Base-by-base conservation (phyloP, 1,140 invertebrate genomes). In the Lerema accius region DNA sequence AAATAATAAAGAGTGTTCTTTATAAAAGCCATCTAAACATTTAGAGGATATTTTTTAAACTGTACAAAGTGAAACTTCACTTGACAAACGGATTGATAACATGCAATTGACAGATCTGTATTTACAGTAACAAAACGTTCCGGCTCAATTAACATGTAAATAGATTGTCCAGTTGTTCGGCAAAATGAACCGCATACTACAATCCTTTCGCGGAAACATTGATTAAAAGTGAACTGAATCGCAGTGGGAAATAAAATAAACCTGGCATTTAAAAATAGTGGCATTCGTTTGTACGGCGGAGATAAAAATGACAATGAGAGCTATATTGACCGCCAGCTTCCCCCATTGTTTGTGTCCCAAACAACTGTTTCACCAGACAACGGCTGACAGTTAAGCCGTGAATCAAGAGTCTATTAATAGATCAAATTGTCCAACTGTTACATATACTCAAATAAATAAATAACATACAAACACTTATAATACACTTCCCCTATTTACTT, bases 221-320 rank as follows among this genome's bases (percentile, higher is more conserved):
- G 40, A 46, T 60, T 60, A 49, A 60, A 49, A 26, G 32, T 60
- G 58, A 60, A 40, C 58, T 60, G 58, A 39, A 60, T 60, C 45
- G 39, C 45, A 16, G 11, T 10, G 49, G 35, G 32, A 60, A 60
- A 60, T 60, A 40, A 60, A 60, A 60, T 60, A 60, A 60, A 60
- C 13, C 32, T 40, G 16, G 17, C 58, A 49, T 60, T 60, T 60
- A 60, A 60, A 60, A 60, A 55, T 48, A 49, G 17, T 60, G 45
- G 15, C n/a, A 11, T 59, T 46, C 26, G 17, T 59, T 59, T 59
- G 56, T 59, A 49, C 58, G 16, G 15, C n/a, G 35, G 45, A 60
- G 45, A 60, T 60, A 60, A 60, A 60, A 39, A 60, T 49, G 49
- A 40, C 45, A 60, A 59, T 59, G 50, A 40, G 37, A 42, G 17